A percentile compares a stretch with the other conserved stretches of the same genome.
These are phyloP conservation scores for Carcina quercana DNA, from an alignment of 2,888 invertebrate genomes.

Conservation along the genomic window DNA sequence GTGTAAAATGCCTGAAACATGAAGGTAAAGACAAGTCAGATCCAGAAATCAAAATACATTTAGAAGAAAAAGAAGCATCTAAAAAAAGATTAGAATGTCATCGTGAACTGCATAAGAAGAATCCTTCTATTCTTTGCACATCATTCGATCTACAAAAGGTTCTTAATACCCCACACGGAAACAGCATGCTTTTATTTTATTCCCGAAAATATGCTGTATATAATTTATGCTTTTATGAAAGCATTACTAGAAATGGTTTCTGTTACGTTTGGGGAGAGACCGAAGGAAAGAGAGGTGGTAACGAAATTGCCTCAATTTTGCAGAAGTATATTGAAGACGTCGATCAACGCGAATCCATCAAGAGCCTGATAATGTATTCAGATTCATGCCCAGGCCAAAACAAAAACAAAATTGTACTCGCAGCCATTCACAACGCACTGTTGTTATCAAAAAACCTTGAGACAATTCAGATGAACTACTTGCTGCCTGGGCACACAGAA, in stretches of 20 bases:
- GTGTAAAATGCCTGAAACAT: not conserved
- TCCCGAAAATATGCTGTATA: conserved; percentile 7
- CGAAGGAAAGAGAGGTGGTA: conserved; percentile 4
- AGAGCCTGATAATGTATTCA: not conserved
- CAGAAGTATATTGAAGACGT: conserved; percentile 1
- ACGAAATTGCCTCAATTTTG: conserved; percentile 3
- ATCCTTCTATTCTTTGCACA: not conserved
- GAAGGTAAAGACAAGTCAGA: not conserved
- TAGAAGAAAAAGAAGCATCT: not conserved
- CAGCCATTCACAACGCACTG: not conserved
- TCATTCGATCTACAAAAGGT: conserved; percentile 11
- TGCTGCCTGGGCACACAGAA: conserved; percentile 10
- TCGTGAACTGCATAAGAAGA: not conserved
- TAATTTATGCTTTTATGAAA: conserved; percentile 9
- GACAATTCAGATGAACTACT: conserved; percentile 2
- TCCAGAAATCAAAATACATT: not conserved
- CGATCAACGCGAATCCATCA: not conserved
- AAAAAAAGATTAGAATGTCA: not conserved
- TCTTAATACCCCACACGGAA: conserved; percentile 8
- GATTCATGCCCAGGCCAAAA: conserved; percentile 1
- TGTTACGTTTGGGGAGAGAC: not conserved
- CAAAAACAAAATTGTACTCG: not conserved
- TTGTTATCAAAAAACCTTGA: not conserved
- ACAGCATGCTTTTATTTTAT: conserved; percentile 10
- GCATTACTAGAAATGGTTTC: conserved; percentile 4